Conservation (phyloP, 2,113 vertebrate species). For the Quiscalus mexicanus region DNA sequence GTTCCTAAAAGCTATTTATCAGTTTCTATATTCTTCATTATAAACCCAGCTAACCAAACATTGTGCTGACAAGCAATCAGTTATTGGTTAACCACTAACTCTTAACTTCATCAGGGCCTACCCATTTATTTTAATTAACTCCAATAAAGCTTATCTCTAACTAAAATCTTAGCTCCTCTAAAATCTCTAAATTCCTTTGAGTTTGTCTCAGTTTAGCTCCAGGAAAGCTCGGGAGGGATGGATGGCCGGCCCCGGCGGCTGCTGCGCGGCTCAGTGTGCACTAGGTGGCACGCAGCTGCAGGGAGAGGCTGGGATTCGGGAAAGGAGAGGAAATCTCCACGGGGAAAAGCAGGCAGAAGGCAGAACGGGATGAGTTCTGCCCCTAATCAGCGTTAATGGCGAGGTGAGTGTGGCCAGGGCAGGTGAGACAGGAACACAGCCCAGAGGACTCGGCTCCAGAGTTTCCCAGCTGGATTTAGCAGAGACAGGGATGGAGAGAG, state of each 20-base stretch:
- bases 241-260: accelerated
- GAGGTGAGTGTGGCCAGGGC: background rate
- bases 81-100: too few relatives aligned
- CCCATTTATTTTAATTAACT: too few relatives aligned
- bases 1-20: too few relatives aligned
- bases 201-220: background rate
- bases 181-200: too few relatives aligned
- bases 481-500: background rate
- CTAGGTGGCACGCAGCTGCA: slow-evolving; percentile 33
- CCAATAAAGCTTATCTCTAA: too few relatives aligned
- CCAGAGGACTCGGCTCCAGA: accelerated
- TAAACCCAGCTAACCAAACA: too few relatives aligned
- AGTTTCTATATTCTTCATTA: too few relatives aligned
- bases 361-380: background rate
- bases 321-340: background rate
- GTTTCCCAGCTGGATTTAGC: background rate
- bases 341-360: background rate
- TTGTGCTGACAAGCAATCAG: too few relatives aligned
- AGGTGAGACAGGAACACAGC: accelerated
- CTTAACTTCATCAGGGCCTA: too few relatives aligned
- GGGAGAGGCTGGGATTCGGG: background rate
- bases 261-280: background rate
- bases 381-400: accelerated
- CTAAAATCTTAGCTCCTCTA: too few relatives aligned
- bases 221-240: background rate